Percentiles rank a stretch among this genome's conserved stretches.
phyloP scores from a whole-genome alignment of 2,797 vertebrate species.

The Helicolenus hilgendorfi region DNA sequence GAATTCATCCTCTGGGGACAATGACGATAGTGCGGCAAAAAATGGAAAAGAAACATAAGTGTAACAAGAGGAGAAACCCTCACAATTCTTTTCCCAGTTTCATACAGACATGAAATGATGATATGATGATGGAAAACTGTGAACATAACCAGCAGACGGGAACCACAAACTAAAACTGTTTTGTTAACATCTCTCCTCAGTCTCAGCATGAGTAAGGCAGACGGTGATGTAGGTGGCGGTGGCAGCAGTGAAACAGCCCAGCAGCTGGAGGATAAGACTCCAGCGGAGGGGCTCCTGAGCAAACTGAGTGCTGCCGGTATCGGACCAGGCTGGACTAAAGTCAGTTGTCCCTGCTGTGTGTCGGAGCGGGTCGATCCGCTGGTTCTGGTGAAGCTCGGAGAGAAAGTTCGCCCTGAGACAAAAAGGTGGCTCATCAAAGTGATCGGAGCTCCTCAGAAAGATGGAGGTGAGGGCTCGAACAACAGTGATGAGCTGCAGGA shows the following conservation, averaged over 20 bases:
- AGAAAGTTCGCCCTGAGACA: slow-evolving; percentile 82
- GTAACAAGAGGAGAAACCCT: not conserved
- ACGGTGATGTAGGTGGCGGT: slow-evolving; percentile 23
- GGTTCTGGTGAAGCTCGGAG: slow-evolving; percentile 87
- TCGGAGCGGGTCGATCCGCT: slow-evolving; percentile 83
- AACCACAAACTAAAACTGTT: not conserved
- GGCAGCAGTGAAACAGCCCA: not conserved
- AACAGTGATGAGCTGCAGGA: not conserved
- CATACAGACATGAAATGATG: not conserved
- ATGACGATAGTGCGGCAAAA: no score
- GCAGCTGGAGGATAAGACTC: not conserved
- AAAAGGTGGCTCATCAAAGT: slow-evolving; percentile 89
- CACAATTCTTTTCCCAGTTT: not conserved
- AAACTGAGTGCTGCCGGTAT: not conserved
- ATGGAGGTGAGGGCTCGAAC: slow-evolving; percentile 82
- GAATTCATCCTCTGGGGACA: not conserved
- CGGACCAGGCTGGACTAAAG: slow-evolving; percentile 84
- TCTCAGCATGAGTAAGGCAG: slow-evolving; percentile 72
- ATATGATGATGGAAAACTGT: not conserved
- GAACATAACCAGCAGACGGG: not conserved
- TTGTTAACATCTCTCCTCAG: slow-evolving; percentile 30
- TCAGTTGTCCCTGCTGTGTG: slow-evolving; percentile 86
- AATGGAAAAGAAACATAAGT: no score
- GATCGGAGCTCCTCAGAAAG: slow-evolving; percentile 80
- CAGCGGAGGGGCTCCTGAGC: not conserved